Percentiles rank a stretch among this genome's conserved stretches.
Evolutionary conservation across 2,113 vertebrate genomes (phyloP).

Genomic region (Mastomys natalensis): DNA sequence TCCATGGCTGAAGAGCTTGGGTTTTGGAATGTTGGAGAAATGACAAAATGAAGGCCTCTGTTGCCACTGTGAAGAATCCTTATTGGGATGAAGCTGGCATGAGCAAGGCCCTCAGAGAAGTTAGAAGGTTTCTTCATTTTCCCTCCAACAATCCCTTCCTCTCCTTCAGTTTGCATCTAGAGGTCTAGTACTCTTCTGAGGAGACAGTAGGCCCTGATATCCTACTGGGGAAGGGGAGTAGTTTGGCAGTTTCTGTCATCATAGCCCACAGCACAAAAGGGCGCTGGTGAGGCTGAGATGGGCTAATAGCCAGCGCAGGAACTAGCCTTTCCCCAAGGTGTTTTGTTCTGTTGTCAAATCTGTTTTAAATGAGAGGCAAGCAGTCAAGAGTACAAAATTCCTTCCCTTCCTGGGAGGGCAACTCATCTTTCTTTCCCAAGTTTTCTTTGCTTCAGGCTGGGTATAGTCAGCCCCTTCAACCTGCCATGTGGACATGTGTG

Average conservation of each 20-base stretch:
- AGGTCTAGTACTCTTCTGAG: neutral
- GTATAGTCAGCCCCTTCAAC: neutral
- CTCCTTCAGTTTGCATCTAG: neutral
- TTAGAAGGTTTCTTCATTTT: no score
- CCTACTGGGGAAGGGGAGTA: neutral
- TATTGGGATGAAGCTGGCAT: neutral
- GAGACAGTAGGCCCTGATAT: neutral
- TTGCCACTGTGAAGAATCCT: neutral
- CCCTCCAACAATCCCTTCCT: no score
- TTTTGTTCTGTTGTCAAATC: neutral
- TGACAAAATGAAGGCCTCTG: neutral
- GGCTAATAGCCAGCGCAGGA: neutral
- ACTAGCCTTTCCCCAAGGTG: neutral
- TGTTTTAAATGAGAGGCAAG: constrained; percentile 9
- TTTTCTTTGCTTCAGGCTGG: neutral
- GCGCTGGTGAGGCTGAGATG: neutral
- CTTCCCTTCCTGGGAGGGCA: neutral
- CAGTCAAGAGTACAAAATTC: neutral
- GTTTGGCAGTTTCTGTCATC: neutral
- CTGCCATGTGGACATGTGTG: neutral
- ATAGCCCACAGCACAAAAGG: neutral
- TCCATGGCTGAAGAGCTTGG: neutral
- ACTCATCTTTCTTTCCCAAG: neutral
- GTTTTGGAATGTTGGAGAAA: neutral
- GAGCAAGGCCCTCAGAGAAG: neutral